phyloP scores from a whole-genome alignment of 2,888 invertebrate species.

The Pachydiplax longipennis region DNA sequence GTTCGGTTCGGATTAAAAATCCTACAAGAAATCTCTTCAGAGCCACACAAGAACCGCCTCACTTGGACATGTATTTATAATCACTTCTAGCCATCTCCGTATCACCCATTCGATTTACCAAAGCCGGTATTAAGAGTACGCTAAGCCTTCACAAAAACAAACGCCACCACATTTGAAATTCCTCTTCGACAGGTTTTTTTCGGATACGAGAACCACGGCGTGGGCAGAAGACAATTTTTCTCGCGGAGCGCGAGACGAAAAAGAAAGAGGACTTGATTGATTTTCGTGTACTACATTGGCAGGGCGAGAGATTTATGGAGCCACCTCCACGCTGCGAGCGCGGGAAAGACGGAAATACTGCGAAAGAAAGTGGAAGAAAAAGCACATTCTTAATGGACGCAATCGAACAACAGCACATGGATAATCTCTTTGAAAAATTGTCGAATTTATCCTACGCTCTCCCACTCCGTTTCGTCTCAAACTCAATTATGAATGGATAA shows the following conservation, averaged over 20 bases:
- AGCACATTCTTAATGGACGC: background rate
- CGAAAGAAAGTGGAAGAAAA: background rate
- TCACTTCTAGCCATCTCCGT: background rate
- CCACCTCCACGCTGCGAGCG: background rate
- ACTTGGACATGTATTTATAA: background rate
- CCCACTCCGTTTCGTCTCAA: conserved; percentile 16
- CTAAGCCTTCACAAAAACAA: background rate
- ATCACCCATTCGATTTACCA: background rate
- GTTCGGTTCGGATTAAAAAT: too few species aligned
- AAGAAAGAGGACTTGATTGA: background rate
- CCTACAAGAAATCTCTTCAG: background rate
- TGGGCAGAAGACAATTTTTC: conserved; percentile 21
- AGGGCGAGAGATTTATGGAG: conserved; percentile 20
- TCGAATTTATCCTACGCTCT: background rate
- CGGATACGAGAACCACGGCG: background rate
- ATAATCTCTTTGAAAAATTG: conserved; percentile 1
- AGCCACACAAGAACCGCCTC: background rate
- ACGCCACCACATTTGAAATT: background rate
- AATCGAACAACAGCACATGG: background rate
- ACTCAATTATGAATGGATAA: conserved; percentile 36
- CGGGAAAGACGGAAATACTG: background rate
- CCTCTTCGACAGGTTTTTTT: background rate
- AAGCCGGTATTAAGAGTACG: background rate
- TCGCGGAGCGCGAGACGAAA: background rate
- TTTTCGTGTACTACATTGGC: background rate